These are phyloP conservation scores for Melanchra persicariae DNA, from an alignment of 2,888 invertebrate species.

Conservation along the genomic window DNA sequence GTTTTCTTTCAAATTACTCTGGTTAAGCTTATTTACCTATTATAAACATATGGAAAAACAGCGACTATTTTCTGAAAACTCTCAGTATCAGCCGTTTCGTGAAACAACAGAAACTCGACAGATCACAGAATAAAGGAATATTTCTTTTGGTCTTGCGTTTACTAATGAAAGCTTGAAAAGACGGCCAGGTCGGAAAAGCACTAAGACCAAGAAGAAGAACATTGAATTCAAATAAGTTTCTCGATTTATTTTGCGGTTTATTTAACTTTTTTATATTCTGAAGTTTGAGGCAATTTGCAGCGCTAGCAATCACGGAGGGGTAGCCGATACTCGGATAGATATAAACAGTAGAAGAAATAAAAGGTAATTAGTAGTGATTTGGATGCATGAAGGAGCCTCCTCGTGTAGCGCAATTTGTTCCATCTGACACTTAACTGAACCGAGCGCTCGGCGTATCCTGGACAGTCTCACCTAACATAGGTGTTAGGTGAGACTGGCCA, in stretches of 20 bases:
- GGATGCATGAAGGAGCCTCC: no score
- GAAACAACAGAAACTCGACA: slow-evolving; percentile 1
- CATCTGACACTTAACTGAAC: no score
- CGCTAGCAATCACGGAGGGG: slow-evolving; percentile 19
- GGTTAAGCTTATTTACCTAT: background rate
- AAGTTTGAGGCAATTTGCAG: slow-evolving; percentile 33
- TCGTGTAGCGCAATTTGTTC: no score
- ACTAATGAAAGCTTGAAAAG: slow-evolving; percentile 40
- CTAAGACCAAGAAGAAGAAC: slow-evolving; percentile 11
- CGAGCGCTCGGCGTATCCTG: no score
- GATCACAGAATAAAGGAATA: background rate
- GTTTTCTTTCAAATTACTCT: no score
- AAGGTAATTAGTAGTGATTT: background rate
- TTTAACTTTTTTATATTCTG: slow-evolving; percentile 43
- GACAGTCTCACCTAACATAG: no score
- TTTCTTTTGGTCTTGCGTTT: background rate
- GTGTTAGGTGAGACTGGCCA: no score
- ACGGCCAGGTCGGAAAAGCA: background rate
- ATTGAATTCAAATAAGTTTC: slow-evolving; percentile 36
- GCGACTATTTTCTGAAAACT: background rate
- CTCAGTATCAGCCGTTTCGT: background rate
- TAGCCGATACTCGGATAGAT: slow-evolving; percentile 1
- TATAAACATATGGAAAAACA: background rate
- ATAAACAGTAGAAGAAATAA: background rate
- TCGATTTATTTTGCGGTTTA: slow-evolving; percentile 28